Percentiles rank a stretch among this genome's conserved stretches.
phyloP scores from a whole-genome alignment of 2,113 vertebrate species.

The Pygoscelis adeliae region DNA sequence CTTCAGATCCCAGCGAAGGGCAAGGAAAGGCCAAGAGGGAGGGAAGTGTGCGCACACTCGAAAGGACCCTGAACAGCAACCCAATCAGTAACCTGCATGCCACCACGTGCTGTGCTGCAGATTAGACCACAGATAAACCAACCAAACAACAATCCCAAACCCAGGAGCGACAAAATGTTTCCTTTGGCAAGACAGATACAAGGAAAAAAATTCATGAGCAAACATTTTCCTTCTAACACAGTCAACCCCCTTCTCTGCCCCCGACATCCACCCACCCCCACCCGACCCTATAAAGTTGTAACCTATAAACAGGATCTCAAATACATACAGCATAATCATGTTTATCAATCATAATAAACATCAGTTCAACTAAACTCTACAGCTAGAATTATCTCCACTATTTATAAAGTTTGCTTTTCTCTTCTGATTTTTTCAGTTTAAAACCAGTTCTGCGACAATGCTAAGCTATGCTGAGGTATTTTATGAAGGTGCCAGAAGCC shows the following conservation, averaged over 20 bases:
- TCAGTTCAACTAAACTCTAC: slow-evolving; percentile 88
- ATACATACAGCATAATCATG: slow-evolving; percentile 76
- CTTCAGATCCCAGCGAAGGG: slow-evolving; percentile 21
- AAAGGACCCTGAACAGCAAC: slow-evolving; percentile 62
- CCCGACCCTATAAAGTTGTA: slow-evolving; percentile 72
- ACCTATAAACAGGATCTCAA: slow-evolving; percentile 78
- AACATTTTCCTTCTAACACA: slow-evolving; percentile 75
- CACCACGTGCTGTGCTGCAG: slow-evolving; percentile 51
- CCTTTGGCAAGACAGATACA: slow-evolving; percentile 92
- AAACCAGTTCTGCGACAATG: slow-evolving; percentile 83
- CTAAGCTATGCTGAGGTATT: slow-evolving; percentile 97
- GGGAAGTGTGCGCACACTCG: slow-evolving; percentile 25
- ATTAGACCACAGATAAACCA: slow-evolving; percentile 74
- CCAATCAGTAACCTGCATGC: slow-evolving; percentile 48
- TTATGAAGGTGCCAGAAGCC: slow-evolving; percentile 84
- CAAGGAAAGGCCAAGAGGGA: slow-evolving; percentile 25
- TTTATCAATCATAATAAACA: slow-evolving; percentile 76
- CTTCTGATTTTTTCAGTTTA: slow-evolving; percentile 80
- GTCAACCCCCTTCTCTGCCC: slow-evolving; percentile 57
- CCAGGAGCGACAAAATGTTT: slow-evolving; percentile 83
- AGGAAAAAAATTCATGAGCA: slow-evolving; percentile 67
- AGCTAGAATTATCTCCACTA: slow-evolving; percentile 82
- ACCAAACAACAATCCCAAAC: slow-evolving; percentile 69
- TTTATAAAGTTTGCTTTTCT: slow-evolving; percentile 81
- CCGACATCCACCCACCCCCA: slow-evolving; percentile 56